phyloP scores from a whole-genome alignment of 2,797 vertebrate species.

The Liasis olivaceus region DNA sequence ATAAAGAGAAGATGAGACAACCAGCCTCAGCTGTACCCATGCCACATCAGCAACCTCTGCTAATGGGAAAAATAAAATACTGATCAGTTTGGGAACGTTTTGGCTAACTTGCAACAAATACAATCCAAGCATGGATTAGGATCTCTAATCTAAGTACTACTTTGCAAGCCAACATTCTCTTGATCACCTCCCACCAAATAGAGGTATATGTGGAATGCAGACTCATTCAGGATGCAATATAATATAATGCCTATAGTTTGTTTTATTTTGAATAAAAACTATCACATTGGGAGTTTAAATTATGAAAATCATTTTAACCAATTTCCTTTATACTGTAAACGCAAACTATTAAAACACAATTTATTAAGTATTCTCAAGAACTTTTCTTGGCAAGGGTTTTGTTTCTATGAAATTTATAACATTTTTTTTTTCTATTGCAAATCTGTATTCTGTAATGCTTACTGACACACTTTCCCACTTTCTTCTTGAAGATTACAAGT shows the following conservation, averaged over 20 bases:
- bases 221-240: neutral
- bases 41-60: neutral
- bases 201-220: neutral
- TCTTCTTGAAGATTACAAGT: constrained; percentile 3
- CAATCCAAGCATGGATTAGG: neutral
- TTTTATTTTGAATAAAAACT: neutral
- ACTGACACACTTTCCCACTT: neutral
- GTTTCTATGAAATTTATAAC: neutral
- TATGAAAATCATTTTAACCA: neutral
- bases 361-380: neutral
- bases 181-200: neutral
- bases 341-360: neutral
- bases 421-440: neutral
- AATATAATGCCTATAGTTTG: neutral
- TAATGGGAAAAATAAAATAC: too few species aligned
- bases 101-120: neutral
- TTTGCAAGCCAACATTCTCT: neutral
- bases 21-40: neutral
- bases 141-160: neutral
- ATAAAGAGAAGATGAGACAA: neutral
- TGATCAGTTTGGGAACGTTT: neutral
- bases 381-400: neutral
- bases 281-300: neutral
- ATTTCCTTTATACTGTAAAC: neutral
- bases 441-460: neutral